Evolutionary conservation across 2,888 invertebrate species (phyloP), one percentile per base, ranked within the genome.

Genomic region (Nomada goodeniana): DNA sequence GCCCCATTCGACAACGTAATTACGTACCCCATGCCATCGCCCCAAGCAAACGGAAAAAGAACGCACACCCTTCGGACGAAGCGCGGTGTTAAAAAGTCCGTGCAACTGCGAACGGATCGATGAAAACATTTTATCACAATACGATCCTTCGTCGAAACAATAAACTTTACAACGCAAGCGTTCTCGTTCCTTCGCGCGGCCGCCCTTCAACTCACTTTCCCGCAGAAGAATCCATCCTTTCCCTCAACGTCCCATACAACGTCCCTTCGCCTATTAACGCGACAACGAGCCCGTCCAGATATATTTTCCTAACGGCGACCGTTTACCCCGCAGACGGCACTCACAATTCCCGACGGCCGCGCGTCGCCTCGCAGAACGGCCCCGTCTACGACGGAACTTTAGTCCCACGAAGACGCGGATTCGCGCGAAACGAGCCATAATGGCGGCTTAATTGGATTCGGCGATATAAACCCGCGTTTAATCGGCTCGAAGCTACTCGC

Each of bases 391-490:
- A 57, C 57, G 11, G 18, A 60, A 53, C 77, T 69, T 53, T 26
- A 55, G n/a, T 23, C 20, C n/a, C 53, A 15, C 42, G 67, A 69
- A 73, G 69, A 59, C 61, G 67, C 55, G 42, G 71, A 61, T 59
- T 23, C n/a, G 36, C 52, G 52, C 18, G 44, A 53, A 81, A 81
- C 73, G 64, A 36, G 59, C 63, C 23, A 73, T 80, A 80, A 73
- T 73, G 44, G 59, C n/a, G 53, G 50, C 53, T 44, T 81, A 81
- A 81, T 81, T 81, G 74, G 81, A 80, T 81, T 80, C 69, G 65
- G 52, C 59, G 63, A 69, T 74, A 81, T 74, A 74, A 81, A 74
- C 65, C 69, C 26, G 20, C 42, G 47, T 64, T 69, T 68, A 70
- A 44, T 29, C n/a, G 26, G 63, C 4, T 29, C 47, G 55, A 53